Base-by-base conservation (phyloP, 1,140 invertebrate genomes). In the Heliconius himera region DNA sequence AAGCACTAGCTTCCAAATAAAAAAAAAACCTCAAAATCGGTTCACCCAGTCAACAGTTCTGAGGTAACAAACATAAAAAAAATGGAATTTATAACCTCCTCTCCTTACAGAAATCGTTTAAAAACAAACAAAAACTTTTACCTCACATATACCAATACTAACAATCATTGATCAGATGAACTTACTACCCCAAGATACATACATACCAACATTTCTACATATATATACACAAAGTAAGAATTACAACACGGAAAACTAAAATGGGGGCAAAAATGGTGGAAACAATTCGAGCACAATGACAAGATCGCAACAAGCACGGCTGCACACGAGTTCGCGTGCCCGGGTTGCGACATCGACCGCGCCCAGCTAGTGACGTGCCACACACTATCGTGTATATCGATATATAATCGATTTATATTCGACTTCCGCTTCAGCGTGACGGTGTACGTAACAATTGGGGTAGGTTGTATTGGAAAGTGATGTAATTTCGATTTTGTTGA, bases 261-360 rank as follows among this genome's bases (percentile, higher is more conserved):
- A 85, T 85, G 83, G 79, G 84, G 84, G 84, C 83, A 85, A 83
- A 83, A 83, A 84, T 81, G 78, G 84, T 85, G 74, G 84, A 81
- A 79, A 87, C 82, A 84, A 87, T 84, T 83, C 82, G 81, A 83
- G 80, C 75, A 84, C 87, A 85, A 86, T 86, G 85, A 88, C 87
- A 88, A 86, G 85, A 87, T 89, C 85, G 84, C 84, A 87, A 87
- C 85, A 83, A 84, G 82, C 73, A 72, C 76, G 49, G 72, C 81
- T 81, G 82, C 85, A 88, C 88, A 90, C 86, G 88, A 87, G 88
- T 87, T 91, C 90, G 88, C 90, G 90, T 91, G 90, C 87, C 85
- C 83, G 82, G 87, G 84, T 93, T 92, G 88, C 90, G 89, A 92
- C 89, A 91, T 81, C 82, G 80, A 84, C 90, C 90, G 90, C 91